These are phyloP conservation scores for Stegostoma tigrinum DNA, from an alignment of 2,113 vertebrate species.

Conservation along the genomic window DNA sequence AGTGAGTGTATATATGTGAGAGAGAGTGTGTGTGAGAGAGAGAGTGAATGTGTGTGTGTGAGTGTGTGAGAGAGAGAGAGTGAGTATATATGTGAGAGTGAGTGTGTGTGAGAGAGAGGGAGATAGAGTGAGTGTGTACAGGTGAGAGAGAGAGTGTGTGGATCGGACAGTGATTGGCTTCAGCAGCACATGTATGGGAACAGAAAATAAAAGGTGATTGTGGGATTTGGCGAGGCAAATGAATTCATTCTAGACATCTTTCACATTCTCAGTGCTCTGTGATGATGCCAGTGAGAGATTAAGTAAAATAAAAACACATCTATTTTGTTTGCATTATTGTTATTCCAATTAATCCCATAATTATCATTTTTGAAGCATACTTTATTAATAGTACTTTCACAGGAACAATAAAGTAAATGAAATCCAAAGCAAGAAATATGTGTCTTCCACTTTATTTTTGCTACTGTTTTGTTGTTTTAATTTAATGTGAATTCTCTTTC, in stretches of 20 bases:
- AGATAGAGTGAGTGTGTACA: too few species aligned
- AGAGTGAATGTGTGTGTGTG: too few species aligned
- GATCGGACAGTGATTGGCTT: not conserved
- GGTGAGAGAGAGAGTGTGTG: not conserved
- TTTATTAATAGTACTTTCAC: slow-evolving; percentile 9
- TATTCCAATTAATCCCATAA: slow-evolving; percentile 22
- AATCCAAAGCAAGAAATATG: not conserved
- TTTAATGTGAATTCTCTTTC: not conserved
- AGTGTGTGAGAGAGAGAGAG: not conserved
- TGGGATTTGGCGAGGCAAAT: not conserved
- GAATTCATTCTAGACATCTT: not conserved
- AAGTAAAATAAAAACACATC: slow-evolving; percentile 2
- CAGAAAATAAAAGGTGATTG: not conserved
- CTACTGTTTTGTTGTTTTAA: not conserved
- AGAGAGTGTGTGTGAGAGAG: not conserved
- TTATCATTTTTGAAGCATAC: not conserved
- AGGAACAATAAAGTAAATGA: slow-evolving; percentile 6
- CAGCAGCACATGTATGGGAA: not conserved
- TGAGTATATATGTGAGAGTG: not conserved
- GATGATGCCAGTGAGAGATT: not conserved
- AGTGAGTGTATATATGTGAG: not conserved
- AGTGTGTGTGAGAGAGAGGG: too few species aligned
- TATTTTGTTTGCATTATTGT: slow-evolving; percentile 13
- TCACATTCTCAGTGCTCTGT: not conserved
- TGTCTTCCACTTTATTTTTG: not conserved